phyloP scores from a whole-genome alignment of 2,113 vertebrate species.

The Thryonomys swinderianus region DNA sequence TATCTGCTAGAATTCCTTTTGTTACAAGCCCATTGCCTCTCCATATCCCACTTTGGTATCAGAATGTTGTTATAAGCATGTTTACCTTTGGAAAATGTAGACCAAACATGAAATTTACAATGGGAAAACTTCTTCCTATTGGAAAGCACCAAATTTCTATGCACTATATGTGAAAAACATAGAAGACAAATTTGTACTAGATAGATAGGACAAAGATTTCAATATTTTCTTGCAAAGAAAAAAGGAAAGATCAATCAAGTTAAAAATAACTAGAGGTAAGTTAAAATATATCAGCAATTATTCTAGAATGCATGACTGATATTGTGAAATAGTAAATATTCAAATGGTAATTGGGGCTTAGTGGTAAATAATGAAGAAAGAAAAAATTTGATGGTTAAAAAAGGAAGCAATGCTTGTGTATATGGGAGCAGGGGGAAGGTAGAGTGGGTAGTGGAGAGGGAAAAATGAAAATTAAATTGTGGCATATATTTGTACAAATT shows the following conservation, averaged over 20 bases:
- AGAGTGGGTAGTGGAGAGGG: no score
- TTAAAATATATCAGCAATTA: not conserved
- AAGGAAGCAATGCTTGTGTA: no score
- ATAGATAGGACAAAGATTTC: not conserved
- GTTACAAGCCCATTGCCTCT: not conserved
- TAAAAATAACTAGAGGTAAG: conserved; percentile 1
- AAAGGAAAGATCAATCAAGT: conserved; percentile 16
- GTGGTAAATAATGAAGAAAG: no score
- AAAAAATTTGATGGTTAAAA: no score
- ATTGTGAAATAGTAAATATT: no score
- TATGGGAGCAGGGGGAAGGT: no score
- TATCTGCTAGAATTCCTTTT: not conserved
- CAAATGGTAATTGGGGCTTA: no score
- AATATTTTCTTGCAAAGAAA: not conserved
- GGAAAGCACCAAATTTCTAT: not conserved
- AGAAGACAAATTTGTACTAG: conserved; percentile 5
- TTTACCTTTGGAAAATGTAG: not conserved
- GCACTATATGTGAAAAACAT: not conserved
- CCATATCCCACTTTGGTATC: conserved; percentile 32
- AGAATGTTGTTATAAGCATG: not conserved
- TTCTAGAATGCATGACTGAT: no score
- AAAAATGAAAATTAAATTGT: no score
- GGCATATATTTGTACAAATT: no score
- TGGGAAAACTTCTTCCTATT: not conserved
- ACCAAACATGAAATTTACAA: conserved; percentile 6